Percentiles rank a stretch among this genome's conserved stretches.
Conservation (phyloP, 2,797 vertebrate genomes). For the Sphenopsis melanotis region DNA sequence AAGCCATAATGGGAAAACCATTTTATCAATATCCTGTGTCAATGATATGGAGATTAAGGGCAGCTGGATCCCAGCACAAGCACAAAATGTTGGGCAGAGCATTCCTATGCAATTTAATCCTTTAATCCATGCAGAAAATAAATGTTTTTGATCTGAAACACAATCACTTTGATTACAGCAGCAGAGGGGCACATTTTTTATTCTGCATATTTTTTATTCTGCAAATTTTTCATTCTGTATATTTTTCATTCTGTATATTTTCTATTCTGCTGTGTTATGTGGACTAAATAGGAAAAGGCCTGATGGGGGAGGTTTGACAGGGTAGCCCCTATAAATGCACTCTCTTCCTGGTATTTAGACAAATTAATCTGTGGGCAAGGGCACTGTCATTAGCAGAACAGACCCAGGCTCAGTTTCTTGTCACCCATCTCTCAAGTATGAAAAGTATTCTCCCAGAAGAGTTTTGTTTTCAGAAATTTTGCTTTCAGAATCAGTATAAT, state of each 20-base stretch:
- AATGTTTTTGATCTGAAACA: conserved; percentile 10
- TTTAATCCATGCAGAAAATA: conserved; percentile 42
- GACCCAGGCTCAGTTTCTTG: background rate
- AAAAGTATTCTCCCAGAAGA: background rate
- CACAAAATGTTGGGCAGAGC: background rate
- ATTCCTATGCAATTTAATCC: background rate
- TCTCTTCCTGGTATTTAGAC: background rate
- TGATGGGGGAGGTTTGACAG: background rate
- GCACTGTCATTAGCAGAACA: background rate
- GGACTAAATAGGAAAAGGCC: background rate
- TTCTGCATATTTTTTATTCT: background rate
- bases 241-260: background rate
- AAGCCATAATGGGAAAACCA: background rate
- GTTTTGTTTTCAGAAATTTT: background rate
- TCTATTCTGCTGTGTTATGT: background rate
- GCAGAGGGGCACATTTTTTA: background rate
- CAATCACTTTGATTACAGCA: background rate
- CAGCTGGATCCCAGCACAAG: background rate
- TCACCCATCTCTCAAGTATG: background rate
- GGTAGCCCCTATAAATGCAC: background rate
- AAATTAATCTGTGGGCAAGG: background rate
- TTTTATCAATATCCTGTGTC: background rate
- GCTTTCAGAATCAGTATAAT: background rate
- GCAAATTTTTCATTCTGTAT: background rate
- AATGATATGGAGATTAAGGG: conserved; percentile 24